Base-by-base conservation (phyloP, 1,140 invertebrate species). In the Paracyclopina nana region DNA sequence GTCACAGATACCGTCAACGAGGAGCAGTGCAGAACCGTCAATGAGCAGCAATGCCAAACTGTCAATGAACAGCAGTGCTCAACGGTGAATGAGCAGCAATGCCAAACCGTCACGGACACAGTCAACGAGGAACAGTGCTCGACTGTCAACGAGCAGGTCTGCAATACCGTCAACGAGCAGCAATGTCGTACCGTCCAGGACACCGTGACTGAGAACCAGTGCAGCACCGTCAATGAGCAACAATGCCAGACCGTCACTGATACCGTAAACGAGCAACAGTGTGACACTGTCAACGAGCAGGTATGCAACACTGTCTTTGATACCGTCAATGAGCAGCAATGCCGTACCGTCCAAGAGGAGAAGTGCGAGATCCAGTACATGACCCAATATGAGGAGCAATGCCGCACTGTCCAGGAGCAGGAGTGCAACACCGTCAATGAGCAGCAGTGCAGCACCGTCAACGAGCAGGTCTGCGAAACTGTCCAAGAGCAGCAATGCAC, bases 271-370 rank as follows among this genome's bases (percentile, higher is more conserved):
- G 48, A 50, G 28, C 30, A 38, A 11, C 12, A 41, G 14, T 50
- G 48, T 22, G 24, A 22, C 20, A 45, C 43, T 27, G 43, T 31
- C 16, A 27, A 31, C 24, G 24, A 27, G 26, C 38, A 50, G 24
- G 9, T 14, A 18, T 50, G 49, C 27, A 26, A 48, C 9, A 50
- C 49, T 41, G 49, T 50, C 18, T 6, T 14, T 31, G 46, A 49
- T 14, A 49, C 46, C 46, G 46, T 49, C 46, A 49, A 49, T 31
- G 46, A 49, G 28, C 46, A 49, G 24, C 24, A 40, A 29, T 49
- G 46, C 46, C 30, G 24, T 27, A 49, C 46, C 28, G 46, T 49
- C 28, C 30, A 49, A 14, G 46, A 49, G 29, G 24, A 49, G 30
- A 27, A 49, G 29, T 49, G 46, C 29, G 28, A 50, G 5, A 50